Evolutionary conservation across 2,888 invertebrate species (phyloP), one percentile per base, ranked within the genome.

Genomic region (Stramonita haemastoma): DNA sequence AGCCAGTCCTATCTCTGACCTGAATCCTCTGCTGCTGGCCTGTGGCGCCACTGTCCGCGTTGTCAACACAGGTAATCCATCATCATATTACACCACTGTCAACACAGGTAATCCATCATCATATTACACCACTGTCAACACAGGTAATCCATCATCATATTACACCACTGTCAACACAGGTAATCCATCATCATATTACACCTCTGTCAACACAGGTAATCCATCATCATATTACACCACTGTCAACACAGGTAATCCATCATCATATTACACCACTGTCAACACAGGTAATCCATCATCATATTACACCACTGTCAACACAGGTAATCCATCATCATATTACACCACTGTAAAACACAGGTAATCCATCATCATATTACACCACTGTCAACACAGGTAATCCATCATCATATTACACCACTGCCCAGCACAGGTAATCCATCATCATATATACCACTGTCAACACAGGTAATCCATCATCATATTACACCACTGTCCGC

Each of bases 1-100:
- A 0, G 98, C 98, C 34, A 99, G 98, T 96, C 99, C 99, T 0
- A 99, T 99, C 95, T 99, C 99, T 0, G 99, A 99, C 96, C 97
- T 99, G 95, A 98, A 98, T 96, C 99, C 99, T 0, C 97, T 99
- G 92, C 97, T 99, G 90, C 97, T 98, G 97, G 98, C 99, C 0
- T 97, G 97, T 87, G 94, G 94, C n/a, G 94, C 93, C 73, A 90
- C 90, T n/a, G 87, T 95, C 29, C 91, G 91, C 13, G 91, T 94
- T 26, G 90, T 89, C n/a, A 93, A 92, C 17, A 91, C 91, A 92
- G 93, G 94, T 94, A 15, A 70, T 19, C 19, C 17, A 34, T 17
- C 34, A 79, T 6, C 79, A 79, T 79, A 29, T 29, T 29, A 15
- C 77, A 70, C 26, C 70, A 26, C 1, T 0, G 8, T 70, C 8